Evolutionary conservation across 2,888 invertebrate species (phyloP), one percentile per base, ranked within the genome.

Genomic region (Phlogophora meticulosa): DNA sequence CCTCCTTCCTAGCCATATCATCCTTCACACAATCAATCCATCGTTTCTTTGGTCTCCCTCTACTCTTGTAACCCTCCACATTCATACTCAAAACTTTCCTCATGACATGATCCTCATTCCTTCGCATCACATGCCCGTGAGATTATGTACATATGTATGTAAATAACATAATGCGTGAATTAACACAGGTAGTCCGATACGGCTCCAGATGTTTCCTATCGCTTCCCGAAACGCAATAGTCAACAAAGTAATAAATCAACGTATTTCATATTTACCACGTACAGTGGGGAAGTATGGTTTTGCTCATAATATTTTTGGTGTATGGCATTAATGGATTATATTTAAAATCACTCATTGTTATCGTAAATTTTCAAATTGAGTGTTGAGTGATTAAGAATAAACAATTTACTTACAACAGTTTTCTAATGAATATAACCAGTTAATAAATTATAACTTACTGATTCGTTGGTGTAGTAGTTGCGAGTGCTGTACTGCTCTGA

Each of bases 211-310:
- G 22, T 60, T 13, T 40, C 10, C 32, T 42, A 42, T 48, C 53
- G 5, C 20, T 38, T 38, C 10, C 4, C 9, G 13, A 38, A 59
- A 45, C n/a, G 15, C 10, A 22, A 11, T 9, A 45, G n/a, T 70
- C 32, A 42, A n/a, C 40, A 22, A 20, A 10, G 1, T 28, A 13
- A 38, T 60, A n/a, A 28, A 48, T 48, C 17, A 34, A 28, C 3
- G 4, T 40, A 9, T 48, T 34, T 22, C 36, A 24, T 45, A 40
- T 71, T 51, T 28, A 61, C 20, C 20, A 20, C 11, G 2, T 0
- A 43, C n/a, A n/a, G n/a, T n/a, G n/a, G 2, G 0, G 22, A 34
- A n/a, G 20, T 9, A 28, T 67, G 70, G 40, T 28, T 70, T 42
- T 1, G 13, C 13, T 61, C 61, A 45, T 24, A 61, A 40, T 40